Evolutionary conservation across 2,113 vertebrate genomes (phyloP).

Genomic region (Hystrix brachyura): DNA sequence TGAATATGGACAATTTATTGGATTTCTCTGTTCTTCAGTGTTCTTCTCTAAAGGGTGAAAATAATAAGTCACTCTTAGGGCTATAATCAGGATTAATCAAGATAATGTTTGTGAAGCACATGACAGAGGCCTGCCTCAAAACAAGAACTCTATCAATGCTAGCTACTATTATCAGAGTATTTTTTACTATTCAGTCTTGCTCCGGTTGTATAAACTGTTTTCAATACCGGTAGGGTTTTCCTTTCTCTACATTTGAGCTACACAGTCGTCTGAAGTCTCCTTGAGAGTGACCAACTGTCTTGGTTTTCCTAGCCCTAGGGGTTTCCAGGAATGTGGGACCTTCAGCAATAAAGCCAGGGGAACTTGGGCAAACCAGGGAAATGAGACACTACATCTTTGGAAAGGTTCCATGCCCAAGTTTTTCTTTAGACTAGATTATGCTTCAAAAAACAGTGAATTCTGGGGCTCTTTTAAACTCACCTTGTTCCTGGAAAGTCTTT

Average conservation of each 20-base stretch:
- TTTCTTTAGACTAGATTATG: neutral
- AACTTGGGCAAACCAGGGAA: neutral
- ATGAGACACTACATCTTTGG: neutral
- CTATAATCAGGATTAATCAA: neutral
- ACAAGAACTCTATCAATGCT: neutral
- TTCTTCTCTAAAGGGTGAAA: slow-evolving; percentile 35
- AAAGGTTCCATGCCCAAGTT: neutral
- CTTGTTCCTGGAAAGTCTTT: slow-evolving; percentile 66
- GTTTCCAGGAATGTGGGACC: neutral
- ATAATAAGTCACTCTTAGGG: neutral
- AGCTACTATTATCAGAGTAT: neutral
- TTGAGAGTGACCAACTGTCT: neutral
- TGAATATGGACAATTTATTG: neutral
- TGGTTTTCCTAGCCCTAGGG: neutral
- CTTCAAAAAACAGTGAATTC: slow-evolving; percentile 8
- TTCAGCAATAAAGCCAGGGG: neutral
- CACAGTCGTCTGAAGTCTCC: neutral
- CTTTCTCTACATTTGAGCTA: slow-evolving; percentile 33
- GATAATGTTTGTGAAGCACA: neutral
- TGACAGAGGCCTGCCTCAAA: neutral
- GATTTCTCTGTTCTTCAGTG: slow-evolving; percentile 17
- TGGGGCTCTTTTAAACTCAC: slow-evolving; percentile 34
- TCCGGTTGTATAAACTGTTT: neutral
- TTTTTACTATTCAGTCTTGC: neutral
- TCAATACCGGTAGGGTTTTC: neutral